phyloP scores from a whole-genome alignment of 1,140 invertebrate species.

The Pseudachorutes palmiensis region DNA sequence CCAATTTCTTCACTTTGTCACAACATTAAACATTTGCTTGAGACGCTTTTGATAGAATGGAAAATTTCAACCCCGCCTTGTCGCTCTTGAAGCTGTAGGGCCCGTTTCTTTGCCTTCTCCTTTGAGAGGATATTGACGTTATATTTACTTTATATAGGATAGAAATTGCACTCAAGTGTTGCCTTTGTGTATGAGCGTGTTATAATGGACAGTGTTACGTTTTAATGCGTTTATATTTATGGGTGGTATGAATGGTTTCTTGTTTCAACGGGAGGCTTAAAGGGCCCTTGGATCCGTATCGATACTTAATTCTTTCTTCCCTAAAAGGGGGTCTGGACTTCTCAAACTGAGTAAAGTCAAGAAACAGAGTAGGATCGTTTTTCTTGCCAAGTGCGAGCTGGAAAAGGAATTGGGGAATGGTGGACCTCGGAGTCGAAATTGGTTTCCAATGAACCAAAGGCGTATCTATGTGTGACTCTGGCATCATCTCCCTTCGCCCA shows the following conservation, averaged over 20 bases:
- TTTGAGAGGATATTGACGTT: no score
- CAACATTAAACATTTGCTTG: no score
- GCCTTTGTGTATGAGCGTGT: background rate
- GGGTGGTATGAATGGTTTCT: background rate
- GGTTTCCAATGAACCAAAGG: background rate
- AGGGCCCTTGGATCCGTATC: background rate
- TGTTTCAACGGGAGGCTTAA: no score
- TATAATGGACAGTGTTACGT: conserved; percentile 1
- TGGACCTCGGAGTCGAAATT: background rate
- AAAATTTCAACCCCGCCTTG: no score
- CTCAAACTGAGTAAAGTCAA: no score
- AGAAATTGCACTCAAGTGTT: no score
- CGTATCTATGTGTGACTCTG: background rate
- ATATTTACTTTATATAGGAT: no score
- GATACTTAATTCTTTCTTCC: background rate
- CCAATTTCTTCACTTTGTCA: no score
- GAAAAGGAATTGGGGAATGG: background rate
- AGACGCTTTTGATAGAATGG: no score
- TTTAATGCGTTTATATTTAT: conserved; percentile 9
- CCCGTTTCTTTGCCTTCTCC: no score
- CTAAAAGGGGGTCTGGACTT: background rate
- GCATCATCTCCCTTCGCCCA: background rate
- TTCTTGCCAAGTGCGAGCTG: background rate
- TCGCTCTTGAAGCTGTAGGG: no score
- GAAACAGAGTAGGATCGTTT: background rate